Evolutionary conservation across 2,797 vertebrate genomes (phyloP).

Genomic region (Eulemur coronatus): DNA sequence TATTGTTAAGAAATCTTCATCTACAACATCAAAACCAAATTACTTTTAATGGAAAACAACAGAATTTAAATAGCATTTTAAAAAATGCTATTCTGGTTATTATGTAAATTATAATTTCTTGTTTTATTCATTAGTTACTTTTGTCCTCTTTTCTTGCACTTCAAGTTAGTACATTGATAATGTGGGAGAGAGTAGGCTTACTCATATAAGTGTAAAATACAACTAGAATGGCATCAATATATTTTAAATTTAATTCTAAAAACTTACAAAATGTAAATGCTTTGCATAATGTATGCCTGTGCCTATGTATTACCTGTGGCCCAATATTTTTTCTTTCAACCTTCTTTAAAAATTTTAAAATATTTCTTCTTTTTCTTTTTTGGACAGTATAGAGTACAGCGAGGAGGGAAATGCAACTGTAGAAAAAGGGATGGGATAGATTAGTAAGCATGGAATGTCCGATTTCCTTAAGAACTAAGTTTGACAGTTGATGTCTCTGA

Average conservation of each 20-base stretch:
- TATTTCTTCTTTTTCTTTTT: neutral
- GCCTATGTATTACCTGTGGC: neutral
- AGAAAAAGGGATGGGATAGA: neutral
- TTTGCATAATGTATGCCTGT: neutral
- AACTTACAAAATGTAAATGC: neutral
- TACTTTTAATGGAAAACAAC: slow-evolving; percentile 11
- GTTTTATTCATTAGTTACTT: neutral
- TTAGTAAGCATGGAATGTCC: too few species aligned
- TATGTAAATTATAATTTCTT: neutral
- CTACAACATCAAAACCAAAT: neutral
- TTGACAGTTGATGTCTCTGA: too few species aligned
- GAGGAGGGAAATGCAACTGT: neutral
- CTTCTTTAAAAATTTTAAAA: neutral
- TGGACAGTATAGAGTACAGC: neutral
- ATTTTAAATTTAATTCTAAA: neutral
- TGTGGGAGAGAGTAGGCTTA: neutral
- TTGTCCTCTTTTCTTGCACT: neutral
- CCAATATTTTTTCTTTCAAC: neutral
- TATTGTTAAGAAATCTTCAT: slow-evolving; percentile 5
- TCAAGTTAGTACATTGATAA: neutral
- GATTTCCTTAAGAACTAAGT: too few species aligned
- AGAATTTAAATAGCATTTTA: neutral
- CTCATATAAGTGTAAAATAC: neutral
- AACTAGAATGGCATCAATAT: neutral
- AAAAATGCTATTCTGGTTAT: neutral